Percentiles rank a stretch among this genome's conserved stretches.
Evolutionary conservation across 2,888 invertebrate species (phyloP).

Genomic region (Pediacus dermestoides): DNA sequence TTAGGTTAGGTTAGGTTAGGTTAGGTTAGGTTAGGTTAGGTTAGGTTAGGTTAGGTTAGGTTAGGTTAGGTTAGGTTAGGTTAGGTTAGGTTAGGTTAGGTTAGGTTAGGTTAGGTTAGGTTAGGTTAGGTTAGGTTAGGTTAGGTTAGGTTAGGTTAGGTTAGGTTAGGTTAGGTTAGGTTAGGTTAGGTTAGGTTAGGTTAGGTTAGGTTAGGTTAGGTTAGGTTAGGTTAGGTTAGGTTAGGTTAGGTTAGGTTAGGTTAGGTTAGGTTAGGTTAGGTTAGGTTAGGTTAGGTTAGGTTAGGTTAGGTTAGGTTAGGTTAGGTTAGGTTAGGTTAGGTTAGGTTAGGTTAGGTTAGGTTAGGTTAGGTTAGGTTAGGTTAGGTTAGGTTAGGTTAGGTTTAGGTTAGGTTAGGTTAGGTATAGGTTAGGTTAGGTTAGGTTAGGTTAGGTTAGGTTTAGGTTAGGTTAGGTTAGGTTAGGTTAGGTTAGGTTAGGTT

Average conservation of each 20-base stretch:
- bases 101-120: constrained; percentile 23
- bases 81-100: constrained; percentile 21
- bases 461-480: no score
- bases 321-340: constrained; percentile 13
- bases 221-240: constrained; percentile 22
- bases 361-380: constrained; percentile 12
- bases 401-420: no score
- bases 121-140: constrained; percentile 12
- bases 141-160: constrained; percentile 13
- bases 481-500: constrained; percentile 15
- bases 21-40: constrained; percentile 23
- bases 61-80: constrained; percentile 23
- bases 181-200: constrained; percentile 22
- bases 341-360: constrained; percentile 17
- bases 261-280: constrained; percentile 16
- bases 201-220: constrained; percentile 19
- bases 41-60: constrained; percentile 19
- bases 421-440: no score
- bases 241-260: constrained; percentile 19
- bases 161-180: constrained; percentile 23
- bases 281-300: constrained; percentile 17
- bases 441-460: no score
- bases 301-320: constrained; percentile 17
- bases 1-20: constrained; percentile 21
- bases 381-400: constrained; percentile 9